phyloP scores from a whole-genome alignment of 2,113 vertebrate species.

The Thinocorus orbignyianus region DNA sequence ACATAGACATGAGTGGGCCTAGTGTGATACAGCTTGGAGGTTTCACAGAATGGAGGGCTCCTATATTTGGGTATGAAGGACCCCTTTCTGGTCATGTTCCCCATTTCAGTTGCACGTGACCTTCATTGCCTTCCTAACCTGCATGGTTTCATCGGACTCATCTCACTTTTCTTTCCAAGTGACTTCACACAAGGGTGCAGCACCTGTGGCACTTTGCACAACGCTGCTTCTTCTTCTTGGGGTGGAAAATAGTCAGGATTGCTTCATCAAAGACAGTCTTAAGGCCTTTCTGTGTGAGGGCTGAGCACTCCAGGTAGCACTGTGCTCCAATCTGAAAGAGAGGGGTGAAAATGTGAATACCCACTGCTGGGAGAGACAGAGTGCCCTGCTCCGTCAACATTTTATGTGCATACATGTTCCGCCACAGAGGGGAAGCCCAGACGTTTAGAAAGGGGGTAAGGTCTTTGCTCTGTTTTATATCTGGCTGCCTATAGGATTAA shows the following conservation, averaged over 20 bases:
- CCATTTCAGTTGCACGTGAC: conserved; percentile 1
- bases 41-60: conserved; percentile 20
- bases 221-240: conserved; percentile 82
- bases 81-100: conserved; percentile 54
- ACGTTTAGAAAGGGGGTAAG: not conserved
- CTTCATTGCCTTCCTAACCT: not conserved
- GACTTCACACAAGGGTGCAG: conserved; percentile 80
- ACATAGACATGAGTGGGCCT: conserved; percentile 13
- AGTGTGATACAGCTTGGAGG: conserved; percentile 29
- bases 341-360: not conserved
- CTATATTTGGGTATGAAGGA: not conserved
- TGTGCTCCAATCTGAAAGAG: conserved; percentile 84
- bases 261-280: conserved; percentile 90
- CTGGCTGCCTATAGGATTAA: not conserved
- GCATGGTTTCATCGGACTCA: conserved; percentile 6
- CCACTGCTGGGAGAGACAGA: not conserved
- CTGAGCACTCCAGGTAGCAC: conserved; percentile 89
- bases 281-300: conserved; percentile 88
- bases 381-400: not conserved
- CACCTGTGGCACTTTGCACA: conserved; percentile 73
- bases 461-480: not conserved
- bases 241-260: conserved; percentile 88
- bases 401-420: fast-evolving
- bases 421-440: not conserved
- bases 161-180: not conserved